Conservation (phyloP, 2,113 vertebrate species). For the Chascanopsetta lugubris region DNA sequence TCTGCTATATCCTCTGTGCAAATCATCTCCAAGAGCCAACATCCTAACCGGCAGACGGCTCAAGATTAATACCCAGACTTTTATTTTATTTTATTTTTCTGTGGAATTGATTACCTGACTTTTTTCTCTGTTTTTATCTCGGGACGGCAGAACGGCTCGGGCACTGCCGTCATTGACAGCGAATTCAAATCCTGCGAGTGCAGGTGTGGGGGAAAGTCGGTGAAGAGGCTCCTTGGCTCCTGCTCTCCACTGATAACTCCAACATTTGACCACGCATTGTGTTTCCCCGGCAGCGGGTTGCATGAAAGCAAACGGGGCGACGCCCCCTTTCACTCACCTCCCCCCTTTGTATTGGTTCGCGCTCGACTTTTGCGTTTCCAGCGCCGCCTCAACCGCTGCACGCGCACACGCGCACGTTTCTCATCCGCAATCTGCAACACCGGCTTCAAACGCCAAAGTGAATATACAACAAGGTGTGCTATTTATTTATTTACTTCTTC, state of each 20-base stretch:
- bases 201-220: conserved; percentile 59
- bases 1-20: conserved; percentile 51
- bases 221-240: conserved; percentile 66
- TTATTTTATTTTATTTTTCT: too few relatives aligned
- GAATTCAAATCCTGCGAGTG: conserved; percentile 68
- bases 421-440: conserved; percentile 60
- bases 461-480: conserved; percentile 40
- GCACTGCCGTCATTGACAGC: conserved; percentile 45
- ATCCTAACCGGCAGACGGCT: conserved; percentile 45
- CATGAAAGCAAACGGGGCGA: conserved; percentile 48
- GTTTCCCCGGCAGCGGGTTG: conserved; percentile 30
- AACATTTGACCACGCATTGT: conserved; percentile 76
- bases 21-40: conserved; percentile 41
- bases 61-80: conserved; percentile 63
- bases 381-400: conserved; percentile 8
- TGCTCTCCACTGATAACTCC: conserved; percentile 80
- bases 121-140: conserved; percentile 74
- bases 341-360: conserved; percentile 26
- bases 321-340: conserved; percentile 46
- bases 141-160: conserved; percentile 65
- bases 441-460: conserved; percentile 4
- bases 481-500: conserved; percentile 29
- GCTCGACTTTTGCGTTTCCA: conserved; percentile 9
- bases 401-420: conserved; percentile 47
- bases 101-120: conserved; percentile 69